Base-by-base conservation (phyloP, 2,888 invertebrate species). In the Agonopterix alstromeriana region DNA sequence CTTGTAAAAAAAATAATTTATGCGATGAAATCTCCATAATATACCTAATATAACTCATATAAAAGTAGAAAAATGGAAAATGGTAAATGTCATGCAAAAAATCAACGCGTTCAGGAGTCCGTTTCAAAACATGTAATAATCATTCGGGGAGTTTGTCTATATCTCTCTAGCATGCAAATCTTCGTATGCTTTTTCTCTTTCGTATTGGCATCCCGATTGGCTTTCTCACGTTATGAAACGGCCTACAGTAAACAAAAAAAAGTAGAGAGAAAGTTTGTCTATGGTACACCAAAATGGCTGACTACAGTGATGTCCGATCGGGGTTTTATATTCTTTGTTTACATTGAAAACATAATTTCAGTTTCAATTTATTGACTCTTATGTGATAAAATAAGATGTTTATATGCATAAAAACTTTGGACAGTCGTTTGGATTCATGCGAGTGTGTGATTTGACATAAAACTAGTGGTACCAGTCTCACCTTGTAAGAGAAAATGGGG, bases 401-500 rank as follows among this genome's bases (percentile, higher is more conserved):
- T 77, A 81, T 82, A 77, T 72, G 68, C 73, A 67, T 70, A 74
- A 63, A 72, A 74, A 77, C 77, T 73, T 67, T 78, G 67, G 73
- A 82, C 77, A 76, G 70, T 77, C 69, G 71, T 81, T 77, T 77
- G 70, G 63, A 71, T 77, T 70, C 65, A 61, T 77, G 69, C 69
- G 75, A 82, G 86, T 87, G 87, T 80, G 85, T 86, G 79, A 81
- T 87, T 87, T 85, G 79, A 83, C 80, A 69, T 73, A 79, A 81
- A 80, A 78, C 64, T 73, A 78, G 85, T 84, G 84, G 64, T 73
- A 82, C 72, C 77, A 82, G 81, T 73, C 81, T 87, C 84, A 83
- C 87, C 87, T 87, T 87, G 87, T 84, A 82, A 88, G 87, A 82
- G 85, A 92, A 90, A 90, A 95, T 95, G 95, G 95, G 95, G 78